Base-by-base conservation (phyloP, 2,888 invertebrate genomes). In the Luperina testacea region DNA sequence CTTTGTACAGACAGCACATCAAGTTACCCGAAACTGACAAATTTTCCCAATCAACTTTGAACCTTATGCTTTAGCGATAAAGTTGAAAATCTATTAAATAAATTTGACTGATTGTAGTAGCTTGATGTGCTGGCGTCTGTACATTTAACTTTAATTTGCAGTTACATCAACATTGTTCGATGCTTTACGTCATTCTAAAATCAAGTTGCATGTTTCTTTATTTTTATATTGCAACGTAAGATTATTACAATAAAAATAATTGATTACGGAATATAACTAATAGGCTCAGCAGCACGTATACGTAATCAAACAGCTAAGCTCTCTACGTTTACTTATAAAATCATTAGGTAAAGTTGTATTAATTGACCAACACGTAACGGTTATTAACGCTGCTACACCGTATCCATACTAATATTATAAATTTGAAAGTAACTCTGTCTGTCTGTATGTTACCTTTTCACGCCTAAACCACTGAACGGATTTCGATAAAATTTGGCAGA, bases 311-410 rank as follows among this genome's bases (percentile, higher is more conserved):
- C 27, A 64, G 82, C 72, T 70, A 83, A 84, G 82, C 82, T 85
- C 78, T 81, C 83, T 82, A 85, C 79, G 82, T 76, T 85, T 74
- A 77, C 82, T 81, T 84, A 67, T 80, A 74, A 85, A 82, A 77
- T 83, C 78, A 83, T 89, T 82, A 84, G 74, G 77, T 82, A 75
- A 78, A 85, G 45, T 75, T 69, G n/a, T 79, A 83, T 76, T 85
- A 82, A 89, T 83, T 86, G 83, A 81, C 71, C 83, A 87, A 79
- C 69, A 84, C 78, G 81, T 87, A 90, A 90, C 90, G 83, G 87
- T 82, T 72, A 45, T 48, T 48, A 51, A 70, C 38, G n/a, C 48
- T 81, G 53, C 48, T 75, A 69, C 7, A 45, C 70, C 11, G 72
- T 75, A 48, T 45, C 0, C 42, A 8, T 5, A 5, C 6, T 42